Base-by-base conservation (phyloP, 2,888 invertebrate genomes). In the Amblyjoppa fuscipennis region DNA sequence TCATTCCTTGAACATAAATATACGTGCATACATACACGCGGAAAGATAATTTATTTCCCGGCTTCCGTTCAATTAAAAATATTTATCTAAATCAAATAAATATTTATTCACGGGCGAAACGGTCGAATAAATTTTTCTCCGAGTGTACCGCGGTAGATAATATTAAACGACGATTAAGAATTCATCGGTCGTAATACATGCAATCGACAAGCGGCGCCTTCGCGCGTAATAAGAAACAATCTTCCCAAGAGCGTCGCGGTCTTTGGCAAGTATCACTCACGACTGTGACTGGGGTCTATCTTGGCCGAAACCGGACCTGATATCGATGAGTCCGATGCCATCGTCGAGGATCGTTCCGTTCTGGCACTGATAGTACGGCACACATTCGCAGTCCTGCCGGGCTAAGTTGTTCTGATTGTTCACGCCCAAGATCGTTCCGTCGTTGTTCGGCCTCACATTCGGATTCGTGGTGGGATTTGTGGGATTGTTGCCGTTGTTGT, bases 291-390 rank as follows among this genome's bases (percentile, higher is more conserved):
- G 41, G 71, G 20, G 7, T 6, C 41, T 70, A 6, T 71, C 70
- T 31, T 83, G 66, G 61, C 6, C 71, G 84, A 87, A 88, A 87
- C 70, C 87, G 77, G 82, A 97, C 95, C 98, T 96, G 85, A 98
- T 97, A 91, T 98, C 97, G 68, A 98, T 96, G 74, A 98, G 94
- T 3, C 96, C 97, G 0, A 95, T 94, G 0, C 98, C 98, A 89
- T 97, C 96, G 0, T 95, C 96, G 79, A 96, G 96, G 38, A 98
- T 95, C 0, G 95, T 95, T 64, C 95, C 95, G 86, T 96, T 95
- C 45, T 95, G 95, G 90, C 98, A 98, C 28, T 97, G 95, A 92
- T 97, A 97, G 90, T 97, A 97, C 0, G 96, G 96, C 0, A 98
- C 97, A 91, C 98, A 98, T 81, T 96, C 96, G 53, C 97, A 97